These are phyloP conservation scores for Oryzaephilus surinamensis DNA, from an alignment of 1,140 invertebrate genomes.

Conservation along the genomic window DNA sequence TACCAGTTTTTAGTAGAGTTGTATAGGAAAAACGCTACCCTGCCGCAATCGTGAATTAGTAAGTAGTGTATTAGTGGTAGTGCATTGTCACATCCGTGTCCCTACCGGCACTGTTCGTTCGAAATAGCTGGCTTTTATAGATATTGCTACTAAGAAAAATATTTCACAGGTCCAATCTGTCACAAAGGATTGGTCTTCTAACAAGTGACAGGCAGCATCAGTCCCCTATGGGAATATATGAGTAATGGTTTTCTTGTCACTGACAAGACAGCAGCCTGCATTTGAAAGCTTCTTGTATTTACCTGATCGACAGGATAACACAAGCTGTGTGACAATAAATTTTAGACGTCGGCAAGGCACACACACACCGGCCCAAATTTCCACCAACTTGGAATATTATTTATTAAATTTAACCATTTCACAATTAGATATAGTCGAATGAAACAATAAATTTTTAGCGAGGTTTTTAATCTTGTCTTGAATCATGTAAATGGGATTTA, in stretches of 20 bases:
- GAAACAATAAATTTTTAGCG: too few species aligned
- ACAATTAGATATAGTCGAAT: too few species aligned
- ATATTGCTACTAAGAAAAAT: slow-evolving; percentile 21
- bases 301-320: slow-evolving; percentile 5
- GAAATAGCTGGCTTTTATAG: slow-evolving; percentile 13
- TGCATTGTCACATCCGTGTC: slow-evolving; percentile 22
- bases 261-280: slow-evolving; percentile 13
- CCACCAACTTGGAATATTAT: too few species aligned
- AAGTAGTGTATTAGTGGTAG: slow-evolving; percentile 20
- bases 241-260: slow-evolving; percentile 26
- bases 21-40: slow-evolving; percentile 5
- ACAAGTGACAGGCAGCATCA: slow-evolving; percentile 26
- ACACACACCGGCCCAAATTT: too few species aligned
- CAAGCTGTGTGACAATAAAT: slow-evolving; percentile 4
- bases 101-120: slow-evolving; percentile 12
- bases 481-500: too few species aligned
- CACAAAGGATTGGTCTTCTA: slow-evolving; percentile 27
- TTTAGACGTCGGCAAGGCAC: too few species aligned
- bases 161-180: slow-evolving; percentile 27
- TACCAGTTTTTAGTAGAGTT: too few species aligned
- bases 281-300: slow-evolving; percentile 5
- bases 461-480: too few species aligned
- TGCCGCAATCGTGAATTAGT: slow-evolving; percentile 19
- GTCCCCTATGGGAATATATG: slow-evolving; percentile 20
- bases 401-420: too few species aligned